Percentiles rank a stretch among this genome's conserved stretches.
These are phyloP conservation scores for Operophtera brumata DNA, from an alignment of 2,888 invertebrate genomes.

Conservation along the genomic window DNA sequence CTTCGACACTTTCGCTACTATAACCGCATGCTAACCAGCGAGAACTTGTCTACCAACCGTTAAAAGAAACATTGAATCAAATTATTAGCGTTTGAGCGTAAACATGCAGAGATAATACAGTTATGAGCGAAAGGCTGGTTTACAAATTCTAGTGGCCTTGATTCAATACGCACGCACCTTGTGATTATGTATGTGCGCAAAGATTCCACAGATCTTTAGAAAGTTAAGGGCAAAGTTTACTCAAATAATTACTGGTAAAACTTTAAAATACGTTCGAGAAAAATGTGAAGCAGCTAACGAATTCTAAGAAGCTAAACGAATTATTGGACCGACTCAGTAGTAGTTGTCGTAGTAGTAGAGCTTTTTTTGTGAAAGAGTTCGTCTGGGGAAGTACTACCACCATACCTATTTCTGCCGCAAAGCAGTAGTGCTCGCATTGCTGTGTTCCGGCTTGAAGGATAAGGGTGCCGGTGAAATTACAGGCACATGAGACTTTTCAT, in stretches of 20 bases:
- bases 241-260: constrained; percentile 14
- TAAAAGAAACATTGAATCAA: constrained; percentile 21
- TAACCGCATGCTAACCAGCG: constrained; percentile 33
- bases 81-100: constrained; percentile 20
- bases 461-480: too few species aligned
- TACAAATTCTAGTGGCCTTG: constrained; percentile 33
- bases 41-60: constrained; percentile 25
- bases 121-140: constrained; percentile 26
- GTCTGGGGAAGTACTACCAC: too few species aligned
- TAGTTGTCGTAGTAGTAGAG: too few species aligned
- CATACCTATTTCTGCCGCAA: too few species aligned
- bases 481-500: too few species aligned
- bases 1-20: constrained; percentile 60
- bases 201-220: constrained; percentile 25
- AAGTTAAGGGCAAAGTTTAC: constrained; percentile 23
- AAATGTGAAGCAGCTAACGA: constrained; percentile 3
- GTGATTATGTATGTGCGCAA: constrained; percentile 20
- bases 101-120: constrained; percentile 21
- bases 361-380: too few species aligned
- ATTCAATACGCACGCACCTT: constrained; percentile 29
- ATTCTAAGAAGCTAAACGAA: constrained; percentile 1
- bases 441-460: too few species aligned
- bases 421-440: too few species aligned
- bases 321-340: not conserved
- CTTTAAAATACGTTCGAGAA: constrained; percentile 5